Conservation (phyloP, 2,113 vertebrate genomes). For the Rhinoderma darwinii region DNA sequence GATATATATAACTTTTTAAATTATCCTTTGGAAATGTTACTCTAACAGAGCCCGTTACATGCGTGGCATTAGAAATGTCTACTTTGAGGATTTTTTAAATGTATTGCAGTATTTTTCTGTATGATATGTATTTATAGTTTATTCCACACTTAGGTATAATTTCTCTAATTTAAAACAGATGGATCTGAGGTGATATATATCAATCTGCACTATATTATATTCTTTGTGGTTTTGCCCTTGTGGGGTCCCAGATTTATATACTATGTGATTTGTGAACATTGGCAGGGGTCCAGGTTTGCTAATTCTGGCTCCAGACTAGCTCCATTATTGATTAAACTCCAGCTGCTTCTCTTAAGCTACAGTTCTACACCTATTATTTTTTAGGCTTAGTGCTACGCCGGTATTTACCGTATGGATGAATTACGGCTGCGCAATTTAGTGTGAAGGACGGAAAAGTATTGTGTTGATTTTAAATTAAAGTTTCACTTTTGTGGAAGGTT, state of each 20-base stretch:
- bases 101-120: not conserved
- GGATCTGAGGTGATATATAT: constrained; percentile 10
- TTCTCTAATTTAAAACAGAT: constrained; percentile 14
- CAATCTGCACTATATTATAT: constrained; percentile 14
- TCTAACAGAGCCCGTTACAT: not conserved
- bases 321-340: constrained; percentile 27
- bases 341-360: constrained; percentile 1
- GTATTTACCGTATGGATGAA: not conserved
- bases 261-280: constrained; percentile 14
- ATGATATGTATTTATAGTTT: not conserved
- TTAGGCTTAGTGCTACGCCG: not conserved
- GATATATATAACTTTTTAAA: not conserved
- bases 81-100: not conserved
- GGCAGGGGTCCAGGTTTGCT: not conserved
- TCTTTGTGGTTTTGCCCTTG: constrained; percentile 16
- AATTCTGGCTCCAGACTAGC: constrained; percentile 18
- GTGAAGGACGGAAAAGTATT: not conserved
- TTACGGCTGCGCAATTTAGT: not conserved
- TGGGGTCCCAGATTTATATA: constrained; percentile 20
- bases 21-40: not conserved
- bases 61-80: not conserved
- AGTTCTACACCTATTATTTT: not conserved
- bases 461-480: too few species aligned
- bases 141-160: constrained; percentile 14
- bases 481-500: too few species aligned